phyloP scores from a whole-genome alignment of 2,113 vertebrate species.

The Nothocercus nigrocapillus region DNA sequence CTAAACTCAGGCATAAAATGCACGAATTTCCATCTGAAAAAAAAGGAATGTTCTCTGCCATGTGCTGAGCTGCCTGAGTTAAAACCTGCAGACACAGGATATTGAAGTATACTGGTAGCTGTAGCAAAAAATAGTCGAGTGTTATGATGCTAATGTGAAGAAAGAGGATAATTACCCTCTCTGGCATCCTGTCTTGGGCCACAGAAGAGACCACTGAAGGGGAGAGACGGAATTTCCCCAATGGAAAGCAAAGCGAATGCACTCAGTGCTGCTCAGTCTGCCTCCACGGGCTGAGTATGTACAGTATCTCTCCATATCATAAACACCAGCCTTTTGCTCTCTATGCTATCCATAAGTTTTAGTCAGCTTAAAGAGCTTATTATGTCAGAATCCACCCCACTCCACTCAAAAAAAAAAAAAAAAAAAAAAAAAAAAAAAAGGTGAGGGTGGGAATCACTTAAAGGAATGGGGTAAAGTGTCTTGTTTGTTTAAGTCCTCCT shows the following conservation, averaged over 20 bases:
- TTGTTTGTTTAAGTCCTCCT: not conserved
- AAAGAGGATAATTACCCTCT: not conserved
- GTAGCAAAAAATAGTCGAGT: not conserved
- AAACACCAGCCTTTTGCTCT: not conserved
- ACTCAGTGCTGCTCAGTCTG: not conserved
- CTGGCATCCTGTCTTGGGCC: not conserved
- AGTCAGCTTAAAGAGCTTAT: not conserved
- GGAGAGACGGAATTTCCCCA: not conserved
- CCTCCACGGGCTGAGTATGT: rapidly evolving
- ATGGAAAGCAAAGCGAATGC: not conserved
- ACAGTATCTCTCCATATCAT: not conserved
- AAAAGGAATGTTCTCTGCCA: not conserved
- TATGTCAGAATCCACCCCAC: not conserved
- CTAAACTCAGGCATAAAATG: not conserved
- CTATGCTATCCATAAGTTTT: not conserved
- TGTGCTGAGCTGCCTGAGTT: rapidly evolving
- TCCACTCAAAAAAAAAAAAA: not conserved
- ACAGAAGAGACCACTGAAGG: not conserved
- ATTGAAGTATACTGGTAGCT: not conserved
- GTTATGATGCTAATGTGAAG: not conserved
- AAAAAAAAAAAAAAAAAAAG: too few relatives aligned
- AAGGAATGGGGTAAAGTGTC: not conserved
- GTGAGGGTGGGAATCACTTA: too few relatives aligned
- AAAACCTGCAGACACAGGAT: not conserved
- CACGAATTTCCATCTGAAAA: not conserved